Conservation (phyloP, 2,888 invertebrate species). For the Pemphredon lugubris region DNA sequence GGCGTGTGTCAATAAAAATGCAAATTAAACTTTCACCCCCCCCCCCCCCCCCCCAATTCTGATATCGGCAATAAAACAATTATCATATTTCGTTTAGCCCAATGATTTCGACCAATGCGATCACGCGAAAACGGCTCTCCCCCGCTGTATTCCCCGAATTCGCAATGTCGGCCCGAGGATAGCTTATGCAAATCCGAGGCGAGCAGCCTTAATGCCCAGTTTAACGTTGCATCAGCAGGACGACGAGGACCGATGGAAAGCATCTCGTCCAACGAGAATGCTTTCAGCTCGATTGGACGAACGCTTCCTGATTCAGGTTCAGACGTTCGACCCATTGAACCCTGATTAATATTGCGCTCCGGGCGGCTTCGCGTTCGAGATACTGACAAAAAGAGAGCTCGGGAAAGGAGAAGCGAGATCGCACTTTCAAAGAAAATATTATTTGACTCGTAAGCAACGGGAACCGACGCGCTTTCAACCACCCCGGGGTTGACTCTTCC, state of each 20-base stretch:
- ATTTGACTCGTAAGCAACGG: slow-evolving; percentile 36
- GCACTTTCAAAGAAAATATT: slow-evolving; percentile 53
- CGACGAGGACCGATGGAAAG: slow-evolving; percentile 46
- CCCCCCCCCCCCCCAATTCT: no score
- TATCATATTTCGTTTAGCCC: no score
- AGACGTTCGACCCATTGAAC: slow-evolving; percentile 60
- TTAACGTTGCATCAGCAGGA: slow-evolving; percentile 51
- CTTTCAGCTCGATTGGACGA: slow-evolving; percentile 65
- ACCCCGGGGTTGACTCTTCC: not conserved
- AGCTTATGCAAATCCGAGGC: slow-evolving; percentile 41
- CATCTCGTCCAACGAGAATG: slow-evolving; percentile 52
- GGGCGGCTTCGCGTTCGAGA: slow-evolving; percentile 22
- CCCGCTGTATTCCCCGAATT: no score
- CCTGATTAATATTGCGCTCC: slow-evolving; percentile 62
- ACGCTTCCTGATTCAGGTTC: slow-evolving; percentile 53
- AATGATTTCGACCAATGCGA: no score
- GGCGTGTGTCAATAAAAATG: no score
- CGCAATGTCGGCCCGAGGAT: no score
- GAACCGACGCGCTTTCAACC: slow-evolving; percentile 2
- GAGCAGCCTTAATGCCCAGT: slow-evolving; percentile 40
- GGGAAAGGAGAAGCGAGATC: slow-evolving; percentile 1
- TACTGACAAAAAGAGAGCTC: slow-evolving; percentile 28
- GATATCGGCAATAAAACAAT: no score
- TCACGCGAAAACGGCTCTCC: no score
- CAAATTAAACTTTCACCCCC: no score